Percentiles rank a stretch among this genome's conserved stretches.
These are phyloP conservation scores for Halocaridina rubra DNA, from an alignment of 2,888 invertebrate species.

Conservation along the genomic window DNA sequence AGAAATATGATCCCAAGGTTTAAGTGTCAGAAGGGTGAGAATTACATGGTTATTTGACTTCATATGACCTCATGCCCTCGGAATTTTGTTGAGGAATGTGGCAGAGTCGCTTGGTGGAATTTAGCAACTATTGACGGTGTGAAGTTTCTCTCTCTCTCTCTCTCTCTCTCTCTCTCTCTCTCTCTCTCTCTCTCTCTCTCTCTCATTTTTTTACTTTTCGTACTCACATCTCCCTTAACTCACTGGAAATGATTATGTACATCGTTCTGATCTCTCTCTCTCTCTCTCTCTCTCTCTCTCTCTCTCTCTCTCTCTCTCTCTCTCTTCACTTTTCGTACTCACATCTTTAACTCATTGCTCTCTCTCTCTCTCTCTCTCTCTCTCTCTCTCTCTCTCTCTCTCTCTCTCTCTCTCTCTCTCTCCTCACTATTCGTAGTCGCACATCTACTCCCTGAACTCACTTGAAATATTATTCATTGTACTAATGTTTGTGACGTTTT, in stretches of 20 bases:
- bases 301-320: too few relatives aligned
- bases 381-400: neutral
- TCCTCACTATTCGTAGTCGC: too few relatives aligned
- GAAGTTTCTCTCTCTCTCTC: neutral
- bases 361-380: neutral
- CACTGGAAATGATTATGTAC: too few relatives aligned
- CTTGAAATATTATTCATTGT: too few relatives aligned
- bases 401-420: neutral
- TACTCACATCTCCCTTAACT: neutral
- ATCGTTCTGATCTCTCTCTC: neutral
- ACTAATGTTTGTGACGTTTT: too few relatives aligned
- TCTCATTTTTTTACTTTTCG: neutral
- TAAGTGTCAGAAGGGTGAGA: constrained; percentile 20
- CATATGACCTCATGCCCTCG: constrained; percentile 34
- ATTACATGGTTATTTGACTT: constrained; percentile 25
- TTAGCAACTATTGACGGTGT: constrained; percentile 21
- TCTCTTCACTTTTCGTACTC: neutral
- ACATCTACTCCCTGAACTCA: too few relatives aligned
- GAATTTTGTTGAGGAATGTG: constrained; percentile 30
- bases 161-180: constrained; percentile 6
- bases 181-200: neutral
- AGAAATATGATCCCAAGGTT: neutral
- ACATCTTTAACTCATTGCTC: neutral
- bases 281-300: neutral
- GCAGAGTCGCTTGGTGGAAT: constrained; percentile 29